Evolutionary conservation across 2,888 invertebrate species (phyloP).

Genomic region (Pinctada fucata): DNA sequence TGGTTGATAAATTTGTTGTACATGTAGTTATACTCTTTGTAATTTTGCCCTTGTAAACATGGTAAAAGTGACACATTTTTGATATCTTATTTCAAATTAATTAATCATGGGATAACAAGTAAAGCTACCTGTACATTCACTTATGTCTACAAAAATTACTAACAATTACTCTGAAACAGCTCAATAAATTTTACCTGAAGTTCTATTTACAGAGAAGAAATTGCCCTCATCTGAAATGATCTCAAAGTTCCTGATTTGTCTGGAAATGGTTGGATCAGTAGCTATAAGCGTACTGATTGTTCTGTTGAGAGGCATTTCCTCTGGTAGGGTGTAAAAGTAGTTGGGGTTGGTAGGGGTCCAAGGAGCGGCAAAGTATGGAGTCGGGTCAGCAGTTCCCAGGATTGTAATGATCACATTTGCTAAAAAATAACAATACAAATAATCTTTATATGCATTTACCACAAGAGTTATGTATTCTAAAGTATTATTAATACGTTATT

Average conservation of each 20-base stretch:
- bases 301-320: conserved; percentile 37
- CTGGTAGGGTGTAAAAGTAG: conserved; percentile 45
- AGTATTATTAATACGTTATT: too few species aligned
- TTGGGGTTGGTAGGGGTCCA: conserved; percentile 48
- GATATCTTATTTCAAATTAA: too few species aligned
- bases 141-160: too few species aligned
- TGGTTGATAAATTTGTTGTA: too few species aligned
- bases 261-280: conserved; percentile 48
- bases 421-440: conserved; percentile 38
- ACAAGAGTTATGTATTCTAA: too few species aligned
- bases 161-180: too few species aligned
- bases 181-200: conserved; percentile 35
- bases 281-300: conserved; percentile 53
- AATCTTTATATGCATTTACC: too few species aligned
- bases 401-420: conserved; percentile 59
- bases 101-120: too few species aligned
- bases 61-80: too few species aligned
- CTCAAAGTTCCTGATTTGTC: conserved; percentile 43
- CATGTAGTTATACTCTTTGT: too few species aligned
- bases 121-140: too few species aligned
- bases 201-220: conserved; percentile 48
- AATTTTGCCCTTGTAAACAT: too few species aligned
- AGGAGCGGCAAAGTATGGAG: conserved; percentile 48
- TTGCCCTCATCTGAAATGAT: conserved; percentile 41
- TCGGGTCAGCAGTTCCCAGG: conserved; percentile 42